phyloP scores from a whole-genome alignment of 2,888 invertebrate species.

The Ochropleura leucogaster region DNA sequence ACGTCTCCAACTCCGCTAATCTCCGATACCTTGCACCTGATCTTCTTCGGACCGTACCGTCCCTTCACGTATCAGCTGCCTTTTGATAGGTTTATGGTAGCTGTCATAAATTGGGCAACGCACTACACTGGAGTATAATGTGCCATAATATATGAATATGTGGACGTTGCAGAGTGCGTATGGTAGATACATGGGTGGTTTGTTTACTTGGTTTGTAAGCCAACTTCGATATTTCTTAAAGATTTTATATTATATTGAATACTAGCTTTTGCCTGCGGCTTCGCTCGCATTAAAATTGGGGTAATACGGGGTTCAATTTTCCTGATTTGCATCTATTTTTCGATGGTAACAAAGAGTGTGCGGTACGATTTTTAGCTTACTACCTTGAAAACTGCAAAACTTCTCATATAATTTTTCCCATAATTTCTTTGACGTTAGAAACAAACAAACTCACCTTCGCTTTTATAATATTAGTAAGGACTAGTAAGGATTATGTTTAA shows the following conservation, averaged over 20 bases:
- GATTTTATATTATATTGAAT: not conserved
- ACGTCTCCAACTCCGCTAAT: not conserved
- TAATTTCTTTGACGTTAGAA: too few relatives aligned
- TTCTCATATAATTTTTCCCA: too few relatives aligned
- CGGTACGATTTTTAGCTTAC: too few relatives aligned
- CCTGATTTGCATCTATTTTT: too few relatives aligned
- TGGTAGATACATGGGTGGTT: not conserved
- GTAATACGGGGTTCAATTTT: too few relatives aligned
- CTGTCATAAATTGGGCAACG: slow-evolving; percentile 75
- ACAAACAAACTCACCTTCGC: too few relatives aligned
- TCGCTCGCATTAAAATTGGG: too few relatives aligned
- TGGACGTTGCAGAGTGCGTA: slow-evolving; percentile 18
- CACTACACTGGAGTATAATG: slow-evolving; percentile 47
- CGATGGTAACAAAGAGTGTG: too few relatives aligned
- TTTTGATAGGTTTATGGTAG: slow-evolving; percentile 80
- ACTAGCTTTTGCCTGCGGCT: too few relatives aligned
- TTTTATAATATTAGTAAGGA: too few relatives aligned
- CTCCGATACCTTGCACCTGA: slow-evolving; percentile 22
- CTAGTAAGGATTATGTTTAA: too few relatives aligned
- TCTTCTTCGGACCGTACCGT: slow-evolving; percentile 68
- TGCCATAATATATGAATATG: slow-evolving; percentile 42
- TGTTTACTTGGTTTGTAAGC: slow-evolving; percentile 5
- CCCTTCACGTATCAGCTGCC: slow-evolving; percentile 78
- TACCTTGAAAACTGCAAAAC: too few relatives aligned
- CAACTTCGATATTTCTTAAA: not conserved